Percentiles rank a stretch among this genome's conserved stretches.
Conservation (phyloP, 2,113 vertebrate species). For the Micronycteris hirsuta region DNA sequence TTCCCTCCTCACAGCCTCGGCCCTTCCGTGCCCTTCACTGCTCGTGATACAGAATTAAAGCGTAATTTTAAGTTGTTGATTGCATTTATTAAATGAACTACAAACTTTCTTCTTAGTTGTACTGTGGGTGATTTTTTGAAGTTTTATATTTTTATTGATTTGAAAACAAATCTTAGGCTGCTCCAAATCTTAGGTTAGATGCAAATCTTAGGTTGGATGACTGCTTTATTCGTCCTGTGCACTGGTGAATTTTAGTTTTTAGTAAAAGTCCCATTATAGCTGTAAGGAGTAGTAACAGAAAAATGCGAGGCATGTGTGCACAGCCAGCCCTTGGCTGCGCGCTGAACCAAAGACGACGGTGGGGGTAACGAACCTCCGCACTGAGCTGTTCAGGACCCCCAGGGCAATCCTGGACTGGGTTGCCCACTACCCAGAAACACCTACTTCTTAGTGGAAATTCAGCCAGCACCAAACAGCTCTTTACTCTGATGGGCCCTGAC, state of each 20-base stretch:
- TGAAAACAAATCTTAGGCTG: background rate
- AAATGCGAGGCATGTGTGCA: accelerated
- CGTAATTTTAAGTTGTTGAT: background rate
- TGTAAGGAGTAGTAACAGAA: background rate
- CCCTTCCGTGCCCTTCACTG: background rate
- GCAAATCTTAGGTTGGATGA: background rate
- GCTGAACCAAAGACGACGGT: too few relatives aligned
- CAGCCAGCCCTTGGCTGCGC: background rate
- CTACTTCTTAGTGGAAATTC: background rate
- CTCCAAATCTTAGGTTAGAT: background rate
- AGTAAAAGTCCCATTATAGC: background rate
- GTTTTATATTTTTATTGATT: background rate
- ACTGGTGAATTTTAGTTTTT: background rate
- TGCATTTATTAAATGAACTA: background rate
- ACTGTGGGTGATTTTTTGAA: accelerated
- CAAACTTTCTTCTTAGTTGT: background rate
- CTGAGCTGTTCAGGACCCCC: accelerated
- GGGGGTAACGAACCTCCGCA: accelerated
- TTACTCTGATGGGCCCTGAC: background rate
- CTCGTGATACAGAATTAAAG: accelerated
- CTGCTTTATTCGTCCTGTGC: background rate
- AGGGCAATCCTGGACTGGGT: accelerated
- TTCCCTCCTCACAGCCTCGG: background rate
- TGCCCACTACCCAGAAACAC: background rate
- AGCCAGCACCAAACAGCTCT: background rate